Conservation (phyloP, 2,888 invertebrate genomes). For the Malthinus flaveolus region DNA sequence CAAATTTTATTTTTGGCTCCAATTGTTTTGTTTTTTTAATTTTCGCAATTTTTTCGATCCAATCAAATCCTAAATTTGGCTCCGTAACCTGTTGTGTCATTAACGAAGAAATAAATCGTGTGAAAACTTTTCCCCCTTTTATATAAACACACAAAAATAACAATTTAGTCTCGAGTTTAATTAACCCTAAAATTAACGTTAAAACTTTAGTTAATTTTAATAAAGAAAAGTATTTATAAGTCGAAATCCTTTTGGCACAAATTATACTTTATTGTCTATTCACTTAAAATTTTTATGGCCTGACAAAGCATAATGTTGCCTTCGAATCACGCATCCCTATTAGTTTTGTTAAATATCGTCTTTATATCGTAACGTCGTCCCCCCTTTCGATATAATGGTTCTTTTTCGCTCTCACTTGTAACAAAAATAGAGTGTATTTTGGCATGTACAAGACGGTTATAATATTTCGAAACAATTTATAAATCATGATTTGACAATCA, state of each 20-base stretch:
- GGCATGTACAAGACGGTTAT: conserved; percentile 27
- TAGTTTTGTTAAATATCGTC: conserved; percentile 26
- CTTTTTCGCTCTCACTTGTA: conserved; percentile 20
- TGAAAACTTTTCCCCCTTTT: too few relatives aligned
- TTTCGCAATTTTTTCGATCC: too few relatives aligned
- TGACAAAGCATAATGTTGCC: conserved; percentile 23
- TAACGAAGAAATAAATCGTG: too few relatives aligned
- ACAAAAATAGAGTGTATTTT: conserved; percentile 25
- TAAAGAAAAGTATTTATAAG: too few relatives aligned
- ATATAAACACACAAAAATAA: too few relatives aligned
- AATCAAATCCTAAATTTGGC: too few relatives aligned
- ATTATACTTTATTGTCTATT: conserved; percentile 11
- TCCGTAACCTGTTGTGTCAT: too few relatives aligned
- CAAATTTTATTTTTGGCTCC: background rate
- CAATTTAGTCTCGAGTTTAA: too few relatives aligned
- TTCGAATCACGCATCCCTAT: conserved; percentile 26
- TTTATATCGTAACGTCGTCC: conserved; percentile 18
- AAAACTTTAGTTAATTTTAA: too few relatives aligned
- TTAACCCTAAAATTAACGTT: too few relatives aligned
- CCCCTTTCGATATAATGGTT: background rate
- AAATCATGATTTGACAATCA: conserved; percentile 49
- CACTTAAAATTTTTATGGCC: conserved; percentile 27
- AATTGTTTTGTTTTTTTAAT: too few relatives aligned
- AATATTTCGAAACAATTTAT: conserved; percentile 40
- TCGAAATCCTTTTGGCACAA: conserved; percentile 2